These are phyloP conservation scores for Echinometra lucunter DNA, from an alignment of 53 echinoderm and acorn worm genomes.

Conservation along the genomic window DNA sequence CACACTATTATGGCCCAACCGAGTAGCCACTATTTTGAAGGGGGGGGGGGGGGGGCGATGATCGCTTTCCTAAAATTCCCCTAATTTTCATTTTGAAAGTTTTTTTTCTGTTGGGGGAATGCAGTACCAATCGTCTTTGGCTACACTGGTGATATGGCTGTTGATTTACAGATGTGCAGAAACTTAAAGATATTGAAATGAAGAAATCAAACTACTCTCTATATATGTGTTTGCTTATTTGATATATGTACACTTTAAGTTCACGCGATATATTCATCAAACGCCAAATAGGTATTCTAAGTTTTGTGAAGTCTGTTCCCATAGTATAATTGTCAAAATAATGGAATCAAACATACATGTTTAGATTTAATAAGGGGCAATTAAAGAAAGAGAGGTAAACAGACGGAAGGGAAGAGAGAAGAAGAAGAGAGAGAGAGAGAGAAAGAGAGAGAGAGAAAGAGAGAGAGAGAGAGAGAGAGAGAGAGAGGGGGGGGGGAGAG, in stretches of 20 bases:
- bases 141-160: background rate
- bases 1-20: background rate
- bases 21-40: background rate
- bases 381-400: background rate
- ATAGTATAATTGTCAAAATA: background rate
- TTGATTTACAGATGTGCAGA: background rate
- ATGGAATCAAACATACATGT: background rate
- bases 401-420: background rate
- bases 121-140: background rate
- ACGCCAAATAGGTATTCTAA: background rate
- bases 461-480: conserved; percentile 31
- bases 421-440: background rate
- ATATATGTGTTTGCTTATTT: background rate
- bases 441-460: background rate
- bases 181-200: background rate
- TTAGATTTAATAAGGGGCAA: background rate
- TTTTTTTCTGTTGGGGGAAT: background rate
- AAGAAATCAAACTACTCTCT: background rate
- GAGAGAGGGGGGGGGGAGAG: background rate
- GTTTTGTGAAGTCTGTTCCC: background rate
- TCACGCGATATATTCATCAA: background rate
- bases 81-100: too few relatives aligned
- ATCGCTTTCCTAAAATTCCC: background rate
- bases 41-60: background rate
- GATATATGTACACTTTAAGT: background rate